Evolutionary conservation across 2,888 invertebrate genomes (phyloP), one percentile per base, ranked within the genome.

Genomic region (Marronus borbonicus): DNA sequence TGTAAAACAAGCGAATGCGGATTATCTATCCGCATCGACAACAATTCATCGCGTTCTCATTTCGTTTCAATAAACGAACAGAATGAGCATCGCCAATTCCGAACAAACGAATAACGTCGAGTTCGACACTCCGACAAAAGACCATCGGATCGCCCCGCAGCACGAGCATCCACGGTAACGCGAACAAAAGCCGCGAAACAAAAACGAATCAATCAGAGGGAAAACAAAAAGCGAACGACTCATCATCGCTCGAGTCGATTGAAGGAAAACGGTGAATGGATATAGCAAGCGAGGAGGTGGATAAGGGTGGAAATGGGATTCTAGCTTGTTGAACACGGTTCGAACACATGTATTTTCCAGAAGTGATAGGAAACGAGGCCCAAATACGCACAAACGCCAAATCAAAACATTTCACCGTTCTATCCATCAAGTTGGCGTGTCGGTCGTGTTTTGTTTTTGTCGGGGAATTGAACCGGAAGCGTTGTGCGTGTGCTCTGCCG

Each of bases 401-500:
- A 66, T 66, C 65, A 66, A 66, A 66, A 44, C 65, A 39, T 66
- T 66, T 66, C 65, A 44, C 44, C 65, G 44, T 44, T 66, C 65
- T 49, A 66, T 66, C 65, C 65, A 66, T 66, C 65, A 66, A 66
- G 65, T 66, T 66, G 65, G 65, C 65, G 65, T 66, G 49, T 20
- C 65, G 65, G 44, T 39, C 20, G 55, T 58, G 55, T 58, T 58
- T 58, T 58, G 55, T 58, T 58, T 52, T n/a, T 58, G 20, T n/a
- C 55, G 39, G 65, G 44, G 44, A 66, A 66, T 66, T 44, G 65
- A 66, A 39, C 39, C 65, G 65, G 65, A 66, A 66, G 44, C 65
- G 44, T 66, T 62, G 24, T 17, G 65, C 39, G 65, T 36, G 65
- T 49, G 65, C 17, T 17, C 20, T 12, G 44, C 7, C 20, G 65